phyloP scores from a whole-genome alignment of 2,888 invertebrate species.

The Troides helena region DNA sequence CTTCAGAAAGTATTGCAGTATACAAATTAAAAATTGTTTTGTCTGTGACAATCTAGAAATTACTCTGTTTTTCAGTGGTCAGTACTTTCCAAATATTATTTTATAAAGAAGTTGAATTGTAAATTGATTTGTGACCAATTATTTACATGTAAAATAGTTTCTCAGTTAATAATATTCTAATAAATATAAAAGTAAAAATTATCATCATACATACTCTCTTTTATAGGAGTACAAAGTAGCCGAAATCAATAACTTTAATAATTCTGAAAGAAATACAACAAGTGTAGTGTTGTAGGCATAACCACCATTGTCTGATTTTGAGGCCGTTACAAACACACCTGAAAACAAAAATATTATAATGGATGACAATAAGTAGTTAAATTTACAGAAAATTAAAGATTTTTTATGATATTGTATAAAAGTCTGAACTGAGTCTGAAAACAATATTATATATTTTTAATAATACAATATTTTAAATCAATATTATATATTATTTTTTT shows the following conservation, averaged over 20 bases:
- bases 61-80: neutral
- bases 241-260: conserved; percentile 89
- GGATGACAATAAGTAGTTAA: neutral
- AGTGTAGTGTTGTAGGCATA: conserved; percentile 94
- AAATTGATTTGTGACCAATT: neutral
- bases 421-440: no score
- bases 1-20: no score
- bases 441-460: no score
- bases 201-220: conserved; percentile 58
- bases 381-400: neutral
- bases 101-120: neutral
- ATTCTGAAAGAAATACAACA: conserved; percentile 93
- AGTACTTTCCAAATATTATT: neutral
- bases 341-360: conserved; percentile 44
- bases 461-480: no score
- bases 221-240: conserved; percentile 84
- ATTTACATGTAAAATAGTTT: neutral
- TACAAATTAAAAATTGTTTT: no score
- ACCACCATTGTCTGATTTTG: conserved; percentile 88
- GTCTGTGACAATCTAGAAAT: neutral
- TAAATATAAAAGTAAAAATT: neutral
- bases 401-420: neutral
- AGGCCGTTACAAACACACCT: conserved; percentile 96
- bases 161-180: neutral
- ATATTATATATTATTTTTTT: no score